Evolutionary conservation across 2,797 vertebrate genomes (phyloP), one percentile per base, ranked within the genome.

Genomic region (Rhadinocentrus ornatus): DNA sequence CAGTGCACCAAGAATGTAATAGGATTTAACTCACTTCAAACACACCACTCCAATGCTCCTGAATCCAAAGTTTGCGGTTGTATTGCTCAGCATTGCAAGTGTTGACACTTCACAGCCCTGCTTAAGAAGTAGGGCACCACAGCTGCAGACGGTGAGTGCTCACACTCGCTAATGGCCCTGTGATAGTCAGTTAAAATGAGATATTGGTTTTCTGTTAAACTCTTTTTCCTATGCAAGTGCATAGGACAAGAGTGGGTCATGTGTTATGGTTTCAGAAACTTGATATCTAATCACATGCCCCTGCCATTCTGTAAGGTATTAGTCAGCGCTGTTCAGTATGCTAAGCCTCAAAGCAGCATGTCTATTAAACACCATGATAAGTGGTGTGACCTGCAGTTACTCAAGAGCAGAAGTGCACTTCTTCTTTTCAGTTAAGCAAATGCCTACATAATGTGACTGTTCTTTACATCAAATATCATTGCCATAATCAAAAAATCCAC

Each of bases 11-110:
- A 69, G 77, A 80, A 83, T 87, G 87, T 91, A 94, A 94, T 91
- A 77, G 93, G 92, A 93, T 94, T 94, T 90, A 68, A 84, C 86
- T 91, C 84, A 90, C 91, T 90, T 91, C 84, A 92, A 82, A 92
- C 86, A 76, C 75, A 66, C 68, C 84, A 83, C 82, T 84, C 79
- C 62, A 70, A 80, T 62, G 79, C 87, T 79, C 69, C 78, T 53
- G 73, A 83, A 88, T 83, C 77, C 88, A 83, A 90, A 89, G 84
- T 88, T 80, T 86, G 78, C 39, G 77, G 77, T 86, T 73, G 85
- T 89, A 82, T 90, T 90, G 87, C 86, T 83, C 83, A 60, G 85
- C 90, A 62, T 89, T 88, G 90, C 83, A 54, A 91, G 88, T 71
- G 73, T 78, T 88, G 86, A 82, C 89, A 88, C 91, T 89, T 84